A percentile compares a stretch with the other conserved stretches of the same genome.
These are phyloP conservation scores for Lacerta agilis DNA, from an alignment of 2,797 vertebrate species.

Conservation along the genomic window DNA sequence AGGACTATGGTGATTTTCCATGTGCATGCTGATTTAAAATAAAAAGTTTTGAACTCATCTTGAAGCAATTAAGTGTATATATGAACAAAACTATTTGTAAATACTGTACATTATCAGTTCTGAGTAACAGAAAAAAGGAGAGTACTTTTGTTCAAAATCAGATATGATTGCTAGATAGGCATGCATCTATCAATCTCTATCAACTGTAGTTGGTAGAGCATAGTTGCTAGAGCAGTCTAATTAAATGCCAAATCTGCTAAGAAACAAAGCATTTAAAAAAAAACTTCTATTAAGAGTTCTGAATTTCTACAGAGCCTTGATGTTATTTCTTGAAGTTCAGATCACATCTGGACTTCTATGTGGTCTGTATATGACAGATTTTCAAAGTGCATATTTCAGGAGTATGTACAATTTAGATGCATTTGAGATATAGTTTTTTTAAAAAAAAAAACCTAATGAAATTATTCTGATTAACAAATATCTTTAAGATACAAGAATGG, in stretches of 20 bases:
- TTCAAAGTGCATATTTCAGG: neutral
- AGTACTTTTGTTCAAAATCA: neutral
- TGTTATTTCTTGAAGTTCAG: neutral
- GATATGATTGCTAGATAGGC: neutral
- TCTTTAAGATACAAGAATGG: neutral
- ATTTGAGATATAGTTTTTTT: neutral
- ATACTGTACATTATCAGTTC: neutral
- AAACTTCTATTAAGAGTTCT: neutral
- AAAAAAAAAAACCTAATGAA: neutral
- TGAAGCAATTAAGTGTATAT: neutral
- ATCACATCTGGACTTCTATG: neutral
- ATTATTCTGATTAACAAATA: neutral
- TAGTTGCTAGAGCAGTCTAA: neutral
- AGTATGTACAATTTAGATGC: neutral
- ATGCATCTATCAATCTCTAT: neutral
- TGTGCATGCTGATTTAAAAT: neutral
- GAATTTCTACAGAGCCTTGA: neutral
- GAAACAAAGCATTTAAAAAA: neutral
- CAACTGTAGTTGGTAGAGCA: neutral
- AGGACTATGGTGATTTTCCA: neutral
- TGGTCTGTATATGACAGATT: neutral
- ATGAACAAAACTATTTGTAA: neutral
- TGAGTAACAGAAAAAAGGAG: neutral
- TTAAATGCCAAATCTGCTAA: neutral
- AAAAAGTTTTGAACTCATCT: neutral